Conservation (phyloP, 1,140 invertebrate species). For the Caenorhabditis latens region DNA sequence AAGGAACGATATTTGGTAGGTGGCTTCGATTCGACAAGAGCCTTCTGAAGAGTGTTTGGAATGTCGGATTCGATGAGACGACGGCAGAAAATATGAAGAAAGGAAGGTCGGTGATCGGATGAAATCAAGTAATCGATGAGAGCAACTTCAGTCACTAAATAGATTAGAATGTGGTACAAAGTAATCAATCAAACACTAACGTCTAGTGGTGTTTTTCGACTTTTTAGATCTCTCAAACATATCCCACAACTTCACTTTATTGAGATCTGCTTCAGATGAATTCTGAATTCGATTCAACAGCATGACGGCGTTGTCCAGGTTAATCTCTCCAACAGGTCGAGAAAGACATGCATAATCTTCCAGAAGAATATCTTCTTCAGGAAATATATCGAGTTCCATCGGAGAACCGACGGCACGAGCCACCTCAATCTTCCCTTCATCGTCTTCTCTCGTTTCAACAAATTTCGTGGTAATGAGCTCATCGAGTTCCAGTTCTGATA, state of each 20-base stretch:
- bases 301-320: not conserved
- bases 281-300: not conserved
- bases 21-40: not conserved
- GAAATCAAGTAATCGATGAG: not conserved
- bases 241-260: not conserved
- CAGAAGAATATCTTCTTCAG: not conserved
- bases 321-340: not conserved
- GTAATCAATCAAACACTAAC: not conserved
- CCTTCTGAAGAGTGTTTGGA: not conserved
- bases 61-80: constrained; percentile 13
- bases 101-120: not conserved
- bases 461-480: not conserved
- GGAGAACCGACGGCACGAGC: not conserved
- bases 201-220: constrained; percentile 9
- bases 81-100: constrained; percentile 28
- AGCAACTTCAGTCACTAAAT: not conserved
- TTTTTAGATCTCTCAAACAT: not conserved
- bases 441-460: not conserved
- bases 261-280: not conserved
- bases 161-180: not conserved
- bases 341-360: not conserved
- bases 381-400: not conserved
- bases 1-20: not conserved
- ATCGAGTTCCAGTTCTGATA: not conserved
- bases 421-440: not conserved